These are phyloP conservation scores for Pangasius mekongensis DNA, from an alignment of 2,797 vertebrate genomes.

Conservation along the genomic window DNA sequence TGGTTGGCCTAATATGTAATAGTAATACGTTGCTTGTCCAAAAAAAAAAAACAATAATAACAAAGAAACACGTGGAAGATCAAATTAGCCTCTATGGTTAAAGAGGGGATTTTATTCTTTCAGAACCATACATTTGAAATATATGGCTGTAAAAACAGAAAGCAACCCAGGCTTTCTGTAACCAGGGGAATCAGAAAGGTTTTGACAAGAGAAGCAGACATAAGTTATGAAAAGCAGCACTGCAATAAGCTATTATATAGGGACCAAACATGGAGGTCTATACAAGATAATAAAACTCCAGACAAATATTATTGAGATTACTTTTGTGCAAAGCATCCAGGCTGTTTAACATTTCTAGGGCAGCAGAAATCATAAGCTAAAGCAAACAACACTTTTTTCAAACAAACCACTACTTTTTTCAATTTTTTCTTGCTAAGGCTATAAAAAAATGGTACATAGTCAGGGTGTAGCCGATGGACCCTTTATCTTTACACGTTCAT, in stretches of 20 bases:
- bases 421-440: not conserved
- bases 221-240: not conserved
- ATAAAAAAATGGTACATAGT: not conserved
- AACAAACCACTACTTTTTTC: not conserved
- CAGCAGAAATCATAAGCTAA: not conserved
- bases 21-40: not conserved
- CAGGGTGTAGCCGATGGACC: too few species aligned
- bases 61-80: not conserved
- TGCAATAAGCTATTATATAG: not conserved
- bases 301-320: slow-evolving; percentile 1
- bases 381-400: not conserved
- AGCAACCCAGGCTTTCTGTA: not conserved
- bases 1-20: not conserved
- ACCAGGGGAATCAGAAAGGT: not conserved
- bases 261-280: not conserved
- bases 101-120: not conserved
- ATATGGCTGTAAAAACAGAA: not conserved
- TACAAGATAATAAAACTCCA: not conserved
- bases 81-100: not conserved
- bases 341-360: not conserved
- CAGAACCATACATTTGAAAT: not conserved
- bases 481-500: too few species aligned
- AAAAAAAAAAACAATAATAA: slow-evolving; percentile 35
- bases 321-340: not conserved
- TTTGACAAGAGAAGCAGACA: not conserved